Evolutionary conservation across 2,797 vertebrate genomes (phyloP).

Genomic region (Lerista edwardsae): DNA sequence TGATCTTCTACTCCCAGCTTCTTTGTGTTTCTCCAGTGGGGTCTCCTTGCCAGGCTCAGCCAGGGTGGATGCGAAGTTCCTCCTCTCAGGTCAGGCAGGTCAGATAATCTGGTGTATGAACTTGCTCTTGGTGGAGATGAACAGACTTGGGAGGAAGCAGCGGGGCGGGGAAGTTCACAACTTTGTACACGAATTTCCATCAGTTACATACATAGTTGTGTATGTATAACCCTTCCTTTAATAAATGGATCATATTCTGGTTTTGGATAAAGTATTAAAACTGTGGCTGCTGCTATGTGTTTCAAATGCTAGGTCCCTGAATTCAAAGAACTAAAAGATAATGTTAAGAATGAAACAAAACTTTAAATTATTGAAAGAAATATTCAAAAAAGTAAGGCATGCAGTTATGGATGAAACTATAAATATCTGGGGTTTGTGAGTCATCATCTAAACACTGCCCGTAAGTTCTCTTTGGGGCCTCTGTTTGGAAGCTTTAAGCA

Average conservation of each 20-base stretch:
- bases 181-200: neutral
- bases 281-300: neutral
- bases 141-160: no score
- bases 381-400: neutral
- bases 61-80: no score
- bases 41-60: no score
- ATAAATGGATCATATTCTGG: neutral
- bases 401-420: neutral
- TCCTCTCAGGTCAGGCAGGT: no score
- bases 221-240: neutral
- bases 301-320: neutral
- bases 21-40: no score
- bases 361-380: constrained; percentile 27
- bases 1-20: no score
- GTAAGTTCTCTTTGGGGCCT: neutral
- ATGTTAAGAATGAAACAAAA: constrained; percentile 8
- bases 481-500: constrained; percentile 17
- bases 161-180: no score
- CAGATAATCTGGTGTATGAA: no score
- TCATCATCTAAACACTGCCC: constrained; percentile 21
- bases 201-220: neutral
- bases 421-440: neutral
- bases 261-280: neutral
- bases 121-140: no score
- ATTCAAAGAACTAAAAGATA: neutral